These are phyloP conservation scores for Incurvaria masculella DNA, from an alignment of 2,888 invertebrate species.

Conservation along the genomic window DNA sequence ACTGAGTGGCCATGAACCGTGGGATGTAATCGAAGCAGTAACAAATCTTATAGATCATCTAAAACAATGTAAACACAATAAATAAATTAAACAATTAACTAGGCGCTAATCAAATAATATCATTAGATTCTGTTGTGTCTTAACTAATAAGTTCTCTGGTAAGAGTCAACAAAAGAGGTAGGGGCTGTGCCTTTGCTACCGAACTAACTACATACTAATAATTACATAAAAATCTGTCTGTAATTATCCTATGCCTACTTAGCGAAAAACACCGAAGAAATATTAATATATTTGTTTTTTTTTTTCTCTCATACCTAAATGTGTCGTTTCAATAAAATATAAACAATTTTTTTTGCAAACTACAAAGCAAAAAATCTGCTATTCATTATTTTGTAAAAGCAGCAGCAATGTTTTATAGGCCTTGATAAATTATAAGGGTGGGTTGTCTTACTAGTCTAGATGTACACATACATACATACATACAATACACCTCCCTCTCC, in stretches of 20 bases:
- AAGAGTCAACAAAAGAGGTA: too few species aligned
- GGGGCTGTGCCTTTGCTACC: too few species aligned
- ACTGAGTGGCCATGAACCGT: too few species aligned
- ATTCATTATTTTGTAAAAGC: slow-evolving; percentile 30
- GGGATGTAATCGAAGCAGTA: too few species aligned
- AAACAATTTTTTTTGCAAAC: slow-evolving; percentile 42
- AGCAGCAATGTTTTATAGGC: slow-evolving; percentile 3
- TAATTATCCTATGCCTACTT: too few species aligned
- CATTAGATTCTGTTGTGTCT: background rate
- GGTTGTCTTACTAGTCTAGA: background rate
- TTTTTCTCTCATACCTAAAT: too few species aligned
- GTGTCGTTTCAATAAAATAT: too few species aligned
- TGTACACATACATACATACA: background rate
- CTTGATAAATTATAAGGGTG: too few species aligned
- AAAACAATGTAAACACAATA: slow-evolving; percentile 3
- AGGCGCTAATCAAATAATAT: background rate
- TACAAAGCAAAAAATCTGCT: slow-evolving; percentile 34
- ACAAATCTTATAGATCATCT: slow-evolving; percentile 1
- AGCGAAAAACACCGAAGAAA: too few species aligned
- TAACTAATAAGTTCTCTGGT: background rate
- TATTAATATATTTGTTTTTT: too few species aligned
- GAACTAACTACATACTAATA: too few species aligned
- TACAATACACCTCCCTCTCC: background rate
- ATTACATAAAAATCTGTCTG: too few species aligned
- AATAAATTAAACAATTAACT: slow-evolving; percentile 5